These are phyloP conservation scores for Nyleta sp. DNA, from an alignment of 2,888 invertebrate species.

Conservation along the genomic window DNA sequence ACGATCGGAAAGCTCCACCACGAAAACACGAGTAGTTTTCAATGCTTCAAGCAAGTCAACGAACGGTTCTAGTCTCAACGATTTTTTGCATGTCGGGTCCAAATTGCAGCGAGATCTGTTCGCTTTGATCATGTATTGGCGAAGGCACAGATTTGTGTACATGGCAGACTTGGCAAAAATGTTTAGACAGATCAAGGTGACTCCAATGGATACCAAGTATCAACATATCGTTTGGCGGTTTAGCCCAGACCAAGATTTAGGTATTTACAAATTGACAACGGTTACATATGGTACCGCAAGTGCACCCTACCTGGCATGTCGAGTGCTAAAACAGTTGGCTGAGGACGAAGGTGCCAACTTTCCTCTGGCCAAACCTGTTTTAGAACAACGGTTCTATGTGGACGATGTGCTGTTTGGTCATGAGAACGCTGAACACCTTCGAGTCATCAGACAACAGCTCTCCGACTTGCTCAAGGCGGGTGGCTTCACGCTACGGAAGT, in stretches of 20 bases:
- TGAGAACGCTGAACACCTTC: not conserved
- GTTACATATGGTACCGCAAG: conserved; percentile 9
- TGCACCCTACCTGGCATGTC: conserved; percentile 1
- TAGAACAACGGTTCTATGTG: not conserved
- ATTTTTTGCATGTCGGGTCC: conserved; percentile 2
- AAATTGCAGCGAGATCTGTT: conserved; percentile 1
- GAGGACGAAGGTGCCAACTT: not conserved
- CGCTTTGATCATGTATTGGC: not conserved
- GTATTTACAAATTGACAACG: not conserved
- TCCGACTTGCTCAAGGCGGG: conserved; percentile 4
- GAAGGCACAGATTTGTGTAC: not conserved
- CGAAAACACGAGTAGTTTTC: conserved; percentile 12
- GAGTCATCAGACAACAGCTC: no score
- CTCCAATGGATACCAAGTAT: not conserved
- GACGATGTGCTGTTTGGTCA: conserved; percentile 18
- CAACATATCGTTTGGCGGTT: not conserved
- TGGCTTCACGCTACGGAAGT: conserved; percentile 13
- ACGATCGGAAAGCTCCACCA: not conserved
- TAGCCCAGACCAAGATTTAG: not conserved
- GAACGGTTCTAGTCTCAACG: conserved; percentile 3
- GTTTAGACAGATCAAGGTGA: conserved; percentile 9
- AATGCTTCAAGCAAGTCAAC: conserved; percentile 11
- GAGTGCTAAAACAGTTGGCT: conserved; percentile 1
- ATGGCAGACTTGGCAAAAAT: conserved; percentile 8
- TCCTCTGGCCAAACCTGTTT: not conserved